A percentile compares a stretch with the other conserved stretches of the same genome.
These are phyloP conservation scores for Opisthograptis luteolata DNA, from an alignment of 2,888 invertebrate genomes.

Conservation along the genomic window DNA sequence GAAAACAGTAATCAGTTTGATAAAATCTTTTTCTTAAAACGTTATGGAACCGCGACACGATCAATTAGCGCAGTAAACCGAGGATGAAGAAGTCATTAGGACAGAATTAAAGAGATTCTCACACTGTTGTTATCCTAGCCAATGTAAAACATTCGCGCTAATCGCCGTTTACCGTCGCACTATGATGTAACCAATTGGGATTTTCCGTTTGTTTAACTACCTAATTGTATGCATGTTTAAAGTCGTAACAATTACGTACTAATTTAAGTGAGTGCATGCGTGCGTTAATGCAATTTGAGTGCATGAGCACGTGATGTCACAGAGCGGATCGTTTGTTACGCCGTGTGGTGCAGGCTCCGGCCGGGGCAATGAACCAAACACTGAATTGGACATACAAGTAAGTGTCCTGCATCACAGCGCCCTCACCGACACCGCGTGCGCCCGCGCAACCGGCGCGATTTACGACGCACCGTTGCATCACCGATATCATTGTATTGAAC, in stretches of 20 bases:
- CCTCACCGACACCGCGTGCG: slow-evolving; percentile 42
- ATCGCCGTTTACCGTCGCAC: slow-evolving; percentile 22
- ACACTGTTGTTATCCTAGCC: slow-evolving; percentile 20
- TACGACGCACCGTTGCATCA: slow-evolving; percentile 59
- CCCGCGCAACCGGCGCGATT: slow-evolving; percentile 65
- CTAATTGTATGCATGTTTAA: slow-evolving; percentile 33
- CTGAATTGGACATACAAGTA: slow-evolving; percentile 79
- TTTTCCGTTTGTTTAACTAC: slow-evolving; percentile 35
- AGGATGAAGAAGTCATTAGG: slow-evolving; percentile 13
- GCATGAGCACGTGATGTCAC: slow-evolving; percentile 76
- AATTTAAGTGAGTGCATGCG: slow-evolving; percentile 38
- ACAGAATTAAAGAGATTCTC: slow-evolving; percentile 18
- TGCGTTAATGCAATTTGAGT: slow-evolving; percentile 63
- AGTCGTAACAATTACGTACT: slow-evolving; percentile 37
- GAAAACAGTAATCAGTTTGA: slow-evolving; percentile 30
- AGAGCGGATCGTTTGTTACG: slow-evolving; percentile 66
- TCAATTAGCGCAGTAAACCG: slow-evolving; percentile 22
- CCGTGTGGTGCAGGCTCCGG: slow-evolving; percentile 41
- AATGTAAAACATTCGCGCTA: slow-evolving; percentile 21
- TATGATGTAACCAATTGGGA: slow-evolving; percentile 32
- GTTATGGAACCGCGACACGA: slow-evolving; percentile 19
- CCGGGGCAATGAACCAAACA: slow-evolving; percentile 73
- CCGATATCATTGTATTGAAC: slow-evolving; percentile 7
- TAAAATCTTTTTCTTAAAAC: slow-evolving; percentile 24
- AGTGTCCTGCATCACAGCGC: slow-evolving; percentile 68